phyloP scores from a whole-genome alignment of 2,797 vertebrate genomes.

The Podarcis siculus region DNA sequence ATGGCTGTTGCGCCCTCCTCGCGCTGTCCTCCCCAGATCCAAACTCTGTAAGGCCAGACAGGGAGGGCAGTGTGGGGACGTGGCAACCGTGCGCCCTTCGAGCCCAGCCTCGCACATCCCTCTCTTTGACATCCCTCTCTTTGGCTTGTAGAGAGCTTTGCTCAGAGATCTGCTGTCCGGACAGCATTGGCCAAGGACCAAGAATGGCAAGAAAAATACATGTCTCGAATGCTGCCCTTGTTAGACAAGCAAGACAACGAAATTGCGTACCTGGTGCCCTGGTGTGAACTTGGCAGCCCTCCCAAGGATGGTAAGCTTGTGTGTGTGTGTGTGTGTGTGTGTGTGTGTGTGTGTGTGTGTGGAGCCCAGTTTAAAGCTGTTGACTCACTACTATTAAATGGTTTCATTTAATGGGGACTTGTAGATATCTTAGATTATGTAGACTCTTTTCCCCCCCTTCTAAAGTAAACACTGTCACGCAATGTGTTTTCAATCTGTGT shows the following conservation, averaged over 20 bases:
- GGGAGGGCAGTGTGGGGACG: too few relatives aligned
- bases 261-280: conserved; percentile 88
- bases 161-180: conserved; percentile 84
- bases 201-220: conserved; percentile 86
- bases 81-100: too few relatives aligned
- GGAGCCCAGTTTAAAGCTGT: conserved; percentile 26
- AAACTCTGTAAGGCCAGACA: too few relatives aligned
- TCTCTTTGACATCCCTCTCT: background rate
- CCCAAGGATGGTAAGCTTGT: conserved; percentile 82
- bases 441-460: background rate
- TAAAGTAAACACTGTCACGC: background rate
- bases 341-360: background rate
- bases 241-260: conserved; percentile 87
- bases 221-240: conserved; percentile 82
- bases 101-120: too few relatives aligned
- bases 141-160: conserved; percentile 84
- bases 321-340: too few relatives aligned
- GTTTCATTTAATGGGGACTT: background rate
- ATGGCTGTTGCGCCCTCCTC: too few relatives aligned
- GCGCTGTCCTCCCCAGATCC: too few relatives aligned
- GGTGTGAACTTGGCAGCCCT: conserved; percentile 84
- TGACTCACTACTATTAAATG: background rate
- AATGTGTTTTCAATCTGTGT: background rate
- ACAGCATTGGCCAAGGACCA: conserved; percentile 84
- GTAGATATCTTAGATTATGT: background rate